A percentile compares a stretch with the other conserved stretches of the same genome.
These are phyloP conservation scores for Archips xylosteana DNA, from an alignment of 2,888 invertebrate species.

Conservation along the genomic window DNA sequence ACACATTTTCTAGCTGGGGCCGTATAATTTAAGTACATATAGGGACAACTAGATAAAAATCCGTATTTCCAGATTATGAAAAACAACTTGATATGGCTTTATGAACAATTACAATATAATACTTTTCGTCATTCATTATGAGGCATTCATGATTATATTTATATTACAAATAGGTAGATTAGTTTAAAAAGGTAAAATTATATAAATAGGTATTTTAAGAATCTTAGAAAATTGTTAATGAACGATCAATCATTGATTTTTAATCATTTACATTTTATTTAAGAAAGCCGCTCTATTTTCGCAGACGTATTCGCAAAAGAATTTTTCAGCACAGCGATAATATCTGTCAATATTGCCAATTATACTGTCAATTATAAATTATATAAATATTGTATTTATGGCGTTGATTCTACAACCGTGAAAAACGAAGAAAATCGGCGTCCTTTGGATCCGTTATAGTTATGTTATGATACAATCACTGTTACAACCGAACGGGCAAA, in stretches of 20 bases:
- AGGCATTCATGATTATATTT: conserved; percentile 56
- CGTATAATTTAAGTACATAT: conserved; percentile 79
- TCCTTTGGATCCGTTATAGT: neutral
- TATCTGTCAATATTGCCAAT: conserved; percentile 8
- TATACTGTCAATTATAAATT: conserved; percentile 4
- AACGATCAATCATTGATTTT: conserved; percentile 51
- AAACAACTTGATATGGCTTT: conserved; percentile 81
- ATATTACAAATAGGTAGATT: conserved; percentile 49
- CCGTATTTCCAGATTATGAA: conserved; percentile 76
- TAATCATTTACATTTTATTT: conserved; percentile 34
- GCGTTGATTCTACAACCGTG: too few relatives aligned
- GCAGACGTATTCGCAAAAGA: neutral
- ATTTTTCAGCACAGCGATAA: neutral
- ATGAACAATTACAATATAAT: conserved; percentile 67
- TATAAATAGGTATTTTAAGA: conserved; percentile 51
- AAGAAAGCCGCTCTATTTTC: conserved; percentile 31
- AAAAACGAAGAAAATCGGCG: neutral
- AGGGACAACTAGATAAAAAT: conserved; percentile 81
- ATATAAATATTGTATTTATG: neutral
- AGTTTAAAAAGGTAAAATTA: conserved; percentile 62
- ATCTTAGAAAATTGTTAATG: conserved; percentile 58
- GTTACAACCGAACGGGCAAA: too few relatives aligned
- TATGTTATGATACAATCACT: too few relatives aligned
- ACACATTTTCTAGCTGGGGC: conserved; percentile 64
- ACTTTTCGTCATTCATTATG: conserved; percentile 56